phyloP scores from a whole-genome alignment of 2,888 invertebrate species.

The Anthoptus insignis region DNA sequence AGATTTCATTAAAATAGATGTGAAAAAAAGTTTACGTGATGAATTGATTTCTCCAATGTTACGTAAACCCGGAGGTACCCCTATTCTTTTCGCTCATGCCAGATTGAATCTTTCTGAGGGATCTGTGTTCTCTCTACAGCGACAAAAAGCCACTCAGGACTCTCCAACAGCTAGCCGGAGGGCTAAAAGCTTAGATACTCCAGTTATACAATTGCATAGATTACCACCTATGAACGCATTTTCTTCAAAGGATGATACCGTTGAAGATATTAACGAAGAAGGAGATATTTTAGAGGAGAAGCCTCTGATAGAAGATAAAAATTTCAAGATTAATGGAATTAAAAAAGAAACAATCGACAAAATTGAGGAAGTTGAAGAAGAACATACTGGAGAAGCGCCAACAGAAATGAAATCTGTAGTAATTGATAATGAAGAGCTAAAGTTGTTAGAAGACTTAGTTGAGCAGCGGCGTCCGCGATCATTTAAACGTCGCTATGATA shows the following conservation, averaged over 20 bases:
- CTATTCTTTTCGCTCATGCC: constrained; percentile 93
- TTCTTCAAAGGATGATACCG: constrained; percentile 96
- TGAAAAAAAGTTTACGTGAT: constrained; percentile 88
- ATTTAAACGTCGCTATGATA: constrained; percentile 80
- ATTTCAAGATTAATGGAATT: constrained; percentile 50
- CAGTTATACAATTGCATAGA: constrained; percentile 93
- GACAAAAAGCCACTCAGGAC: constrained; percentile 91
- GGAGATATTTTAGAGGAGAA: constrained; percentile 88
- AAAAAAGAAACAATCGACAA: constrained; percentile 75
- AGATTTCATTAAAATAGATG: constrained; percentile 64
- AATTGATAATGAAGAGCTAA: constrained; percentile 87
- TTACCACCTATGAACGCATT: constrained; percentile 95
- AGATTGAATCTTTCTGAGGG: constrained; percentile 95
- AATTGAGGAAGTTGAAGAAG: constrained; percentile 86
- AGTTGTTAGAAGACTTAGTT: constrained; percentile 84
- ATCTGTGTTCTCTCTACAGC: constrained; percentile 92
- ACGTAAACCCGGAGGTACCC: constrained; percentile 91
- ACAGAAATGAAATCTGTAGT: constrained; percentile 77
- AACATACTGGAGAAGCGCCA: constrained; percentile 68
- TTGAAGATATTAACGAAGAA: constrained; percentile 91
- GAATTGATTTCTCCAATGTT: constrained; percentile 90
- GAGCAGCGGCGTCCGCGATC: constrained; percentile 82
- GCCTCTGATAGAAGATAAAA: constrained; percentile 78
- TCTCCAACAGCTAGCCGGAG: constrained; percentile 92
- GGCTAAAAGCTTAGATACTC: constrained; percentile 95